Evolutionary conservation across 2,797 vertebrate genomes (phyloP), one percentile per base, ranked within the genome.

Genomic region (Sebastes hubbsi): DNA sequence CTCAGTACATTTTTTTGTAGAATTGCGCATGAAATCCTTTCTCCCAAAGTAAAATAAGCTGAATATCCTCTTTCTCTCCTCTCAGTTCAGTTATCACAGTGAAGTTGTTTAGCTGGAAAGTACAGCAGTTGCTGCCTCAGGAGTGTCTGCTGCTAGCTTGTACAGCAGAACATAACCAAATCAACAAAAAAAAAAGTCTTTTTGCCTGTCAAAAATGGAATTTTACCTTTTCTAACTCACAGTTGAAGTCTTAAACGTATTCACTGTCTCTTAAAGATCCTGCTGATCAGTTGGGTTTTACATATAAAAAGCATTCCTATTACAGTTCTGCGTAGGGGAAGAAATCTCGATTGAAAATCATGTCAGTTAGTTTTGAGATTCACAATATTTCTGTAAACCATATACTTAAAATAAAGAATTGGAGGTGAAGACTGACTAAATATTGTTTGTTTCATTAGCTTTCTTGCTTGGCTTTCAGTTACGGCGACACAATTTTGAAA

Each of bases 401-500:
- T 81, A 75, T 78, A 83, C 87, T 87, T 88, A 56, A 87, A 94
- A 94, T 92, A 92, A 94, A 93, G 69, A 87, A 77, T 62, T 89
- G 85, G 84, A 88, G 70, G 58, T 85, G 68, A 83, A 83, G 66
- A 85, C 58, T 66, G 82, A 58, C 56, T 69, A 54, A 14, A 64
- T 32, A 25, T 52, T 66, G 49, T 59, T 61, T 80, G 36, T 81
- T 69, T 88, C 29, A 70, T 72, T 29, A 8, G 10, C 9, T 3
- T 0, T 10, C 1, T 18, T 69, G 52, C 14, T 34, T 77, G 36
- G 69, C 16, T 49, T 72, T 83, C 10, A 27, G 56, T 68, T 18
- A 46, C 0, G 42, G 42, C 1, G 16, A 6, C 42, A 46, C 42
- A 46, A 46, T 46, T 46, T 46, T 46, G 14, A 46, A 46, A 46